Conservation (phyloP, 2,888 invertebrate species). For the Erebia epiphron region DNA sequence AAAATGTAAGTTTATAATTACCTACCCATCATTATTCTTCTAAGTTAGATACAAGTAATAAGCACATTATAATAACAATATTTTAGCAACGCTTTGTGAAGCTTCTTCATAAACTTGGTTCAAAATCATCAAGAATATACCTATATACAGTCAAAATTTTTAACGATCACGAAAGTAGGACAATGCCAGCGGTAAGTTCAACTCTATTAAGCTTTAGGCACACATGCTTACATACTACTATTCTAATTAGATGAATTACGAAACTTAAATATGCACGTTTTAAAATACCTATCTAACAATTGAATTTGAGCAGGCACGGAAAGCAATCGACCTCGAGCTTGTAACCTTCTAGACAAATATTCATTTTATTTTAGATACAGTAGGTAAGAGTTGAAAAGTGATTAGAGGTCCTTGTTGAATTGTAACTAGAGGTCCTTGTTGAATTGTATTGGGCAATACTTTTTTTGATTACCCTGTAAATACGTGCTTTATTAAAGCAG, state of each 20-base stretch:
- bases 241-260: constrained; percentile 2
- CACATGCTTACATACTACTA: not conserved
- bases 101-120: too few species aligned
- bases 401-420: constrained; percentile 21
- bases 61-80: constrained; percentile 54
- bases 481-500: not conserved
- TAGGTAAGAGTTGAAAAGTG: constrained; percentile 43
- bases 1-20: constrained; percentile 59
- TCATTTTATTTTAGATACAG: constrained; percentile 45
- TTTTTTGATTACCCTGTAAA: constrained; percentile 4
- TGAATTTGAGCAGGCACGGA: constrained; percentile 38
- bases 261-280: constrained; percentile 33
- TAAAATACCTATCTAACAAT: constrained; percentile 37
- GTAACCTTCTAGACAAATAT: constrained; percentile 51
- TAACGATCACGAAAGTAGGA: constrained; percentile 43
- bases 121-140: not conserved
- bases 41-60: not conserved
- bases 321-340: constrained; percentile 49
- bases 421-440: constrained; percentile 24
- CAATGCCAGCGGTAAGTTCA: constrained; percentile 59
- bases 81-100: not conserved
- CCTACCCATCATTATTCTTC: constrained; percentile 25
- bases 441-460: constrained; percentile 17
- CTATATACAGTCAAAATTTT: not conserved
- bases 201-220: constrained; percentile 28